Evolutionary conservation across 2,113 vertebrate species (phyloP).

Genomic region (Tyto alba): DNA sequence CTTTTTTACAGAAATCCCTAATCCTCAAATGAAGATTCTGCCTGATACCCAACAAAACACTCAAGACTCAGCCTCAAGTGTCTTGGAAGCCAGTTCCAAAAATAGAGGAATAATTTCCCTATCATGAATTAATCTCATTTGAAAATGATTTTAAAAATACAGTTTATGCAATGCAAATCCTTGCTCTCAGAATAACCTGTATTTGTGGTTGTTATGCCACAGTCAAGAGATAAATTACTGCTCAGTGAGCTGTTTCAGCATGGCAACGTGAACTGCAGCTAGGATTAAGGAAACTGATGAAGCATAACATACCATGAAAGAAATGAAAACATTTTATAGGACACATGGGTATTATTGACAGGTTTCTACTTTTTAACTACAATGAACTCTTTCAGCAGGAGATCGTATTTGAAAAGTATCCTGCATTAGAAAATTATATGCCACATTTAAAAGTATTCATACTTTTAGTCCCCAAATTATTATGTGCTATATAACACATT

Average conservation of each 20-base stretch:
- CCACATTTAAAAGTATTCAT: constrained; percentile 13
- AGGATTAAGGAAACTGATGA: constrained; percentile 58
- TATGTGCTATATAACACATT: background rate
- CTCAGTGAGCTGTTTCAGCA: constrained; percentile 61
- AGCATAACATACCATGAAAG: constrained; percentile 59
- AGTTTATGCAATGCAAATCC: constrained; percentile 68
- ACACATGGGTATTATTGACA: constrained; percentile 56
- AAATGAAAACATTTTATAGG: constrained; percentile 66
- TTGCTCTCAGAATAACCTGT: constrained; percentile 53
- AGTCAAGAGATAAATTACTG: constrained; percentile 67
- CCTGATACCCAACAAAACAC: constrained; percentile 48
- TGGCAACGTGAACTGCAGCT: constrained; percentile 43
- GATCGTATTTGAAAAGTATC: constrained; percentile 40
- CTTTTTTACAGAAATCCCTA: constrained; percentile 39
- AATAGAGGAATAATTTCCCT: constrained; percentile 62
- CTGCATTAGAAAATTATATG: constrained; percentile 48
- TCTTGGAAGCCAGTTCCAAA: constrained; percentile 55
- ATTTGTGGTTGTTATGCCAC: constrained; percentile 51
- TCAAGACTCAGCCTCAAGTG: constrained; percentile 23
- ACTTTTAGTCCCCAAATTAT: background rate
- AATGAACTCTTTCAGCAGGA: constrained; percentile 36
- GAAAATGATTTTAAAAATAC: constrained; percentile 64
- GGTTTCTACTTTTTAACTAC: constrained; percentile 44
- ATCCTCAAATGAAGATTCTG: constrained; percentile 56
- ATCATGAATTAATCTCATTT: constrained; percentile 70